Base-by-base conservation (phyloP, 2,797 vertebrate species). In the Bryconaethiops microstoma region DNA sequence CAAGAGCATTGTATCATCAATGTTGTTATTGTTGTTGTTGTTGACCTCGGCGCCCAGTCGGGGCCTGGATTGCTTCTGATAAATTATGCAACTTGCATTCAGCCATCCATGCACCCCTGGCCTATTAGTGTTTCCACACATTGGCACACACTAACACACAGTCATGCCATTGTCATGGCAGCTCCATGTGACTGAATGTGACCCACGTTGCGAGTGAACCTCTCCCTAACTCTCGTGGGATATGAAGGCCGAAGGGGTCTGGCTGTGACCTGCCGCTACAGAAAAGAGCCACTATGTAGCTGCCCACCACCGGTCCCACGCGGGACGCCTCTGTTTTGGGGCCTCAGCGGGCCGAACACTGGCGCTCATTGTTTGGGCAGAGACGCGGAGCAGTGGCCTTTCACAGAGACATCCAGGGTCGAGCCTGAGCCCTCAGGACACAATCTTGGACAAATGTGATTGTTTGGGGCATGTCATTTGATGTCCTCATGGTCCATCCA, bases 101-200 rank as follows among this genome's bases (percentile, higher is more conserved):
- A 68, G 6, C 25, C 19, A 5, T 68, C 42, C 67, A 21, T 62
- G n/a, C 67, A 69, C 5, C 29, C 19, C 42, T n/a, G 19, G 67
- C 67, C 67, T 69, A 23, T 50, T 69, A 23, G 67, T 42, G 42
- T 25, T 69, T 69, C 21, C 52, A 73, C 62, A 76, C 64, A 75
- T 59, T 54, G 48, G 57, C 50, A 52, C 60, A 59, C 52, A 83
- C 74, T 78, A 60, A 50, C 55, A 79, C 90, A 93, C 90, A 94
- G 91, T 87, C 88, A 86, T 90, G 89, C 89, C 88, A 92, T 94
- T 94, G 92, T 94, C 89, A 89, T 87, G 73, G n/a, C 87, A 64
- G 86, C 88, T 88, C 88, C 93, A 94, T 93, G 92, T 94, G 92
- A 94, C 91, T 90, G 85, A 90, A 88, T 91, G 89, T 92, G 91